Percentiles rank a stretch among this genome's conserved stretches.
phyloP scores from a whole-genome alignment of 2,113 vertebrate species.

The Ictalurus punctatus region DNA sequence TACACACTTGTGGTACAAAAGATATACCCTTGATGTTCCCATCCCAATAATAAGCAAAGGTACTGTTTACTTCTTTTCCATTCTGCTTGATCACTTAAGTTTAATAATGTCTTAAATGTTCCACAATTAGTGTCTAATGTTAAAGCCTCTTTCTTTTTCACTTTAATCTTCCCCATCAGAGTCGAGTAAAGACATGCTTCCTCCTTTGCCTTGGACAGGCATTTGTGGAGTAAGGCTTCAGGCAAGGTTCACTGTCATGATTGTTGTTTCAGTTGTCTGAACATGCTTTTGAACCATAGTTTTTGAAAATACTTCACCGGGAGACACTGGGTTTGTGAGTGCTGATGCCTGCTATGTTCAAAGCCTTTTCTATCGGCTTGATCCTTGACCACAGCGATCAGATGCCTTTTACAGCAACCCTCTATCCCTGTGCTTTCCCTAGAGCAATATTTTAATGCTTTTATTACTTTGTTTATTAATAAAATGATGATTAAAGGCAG shows the following conservation, averaged over 20 bases:
- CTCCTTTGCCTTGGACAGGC: constrained; percentile 25
- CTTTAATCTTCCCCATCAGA: constrained; percentile 9
- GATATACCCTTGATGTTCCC: background rate
- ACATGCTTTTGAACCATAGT: background rate
- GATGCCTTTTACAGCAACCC: no score
- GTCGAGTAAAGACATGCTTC: constrained; percentile 59
- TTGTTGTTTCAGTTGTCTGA: constrained; percentile 51
- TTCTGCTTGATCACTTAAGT: background rate
- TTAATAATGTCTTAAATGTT: background rate
- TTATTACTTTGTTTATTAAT: background rate
- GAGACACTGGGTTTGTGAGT: background rate
- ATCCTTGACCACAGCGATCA: background rate
- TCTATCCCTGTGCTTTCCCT: background rate
- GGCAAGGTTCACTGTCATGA: constrained; percentile 57
- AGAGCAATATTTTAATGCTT: background rate
- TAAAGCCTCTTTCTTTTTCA: constrained; percentile 10
- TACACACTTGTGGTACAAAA: background rate
- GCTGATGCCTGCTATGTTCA: background rate
- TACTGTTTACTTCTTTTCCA: background rate
- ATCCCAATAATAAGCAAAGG: background rate
- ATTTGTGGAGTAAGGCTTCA: constrained; percentile 46
- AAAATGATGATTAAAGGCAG: background rate
- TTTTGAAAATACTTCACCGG: background rate
- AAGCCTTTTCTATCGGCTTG: background rate
- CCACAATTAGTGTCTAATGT: background rate